A percentile compares a stretch with the other conserved stretches of the same genome.
phyloP scores from a whole-genome alignment of 2,113 vertebrate genomes.

The Felis chaus region DNA sequence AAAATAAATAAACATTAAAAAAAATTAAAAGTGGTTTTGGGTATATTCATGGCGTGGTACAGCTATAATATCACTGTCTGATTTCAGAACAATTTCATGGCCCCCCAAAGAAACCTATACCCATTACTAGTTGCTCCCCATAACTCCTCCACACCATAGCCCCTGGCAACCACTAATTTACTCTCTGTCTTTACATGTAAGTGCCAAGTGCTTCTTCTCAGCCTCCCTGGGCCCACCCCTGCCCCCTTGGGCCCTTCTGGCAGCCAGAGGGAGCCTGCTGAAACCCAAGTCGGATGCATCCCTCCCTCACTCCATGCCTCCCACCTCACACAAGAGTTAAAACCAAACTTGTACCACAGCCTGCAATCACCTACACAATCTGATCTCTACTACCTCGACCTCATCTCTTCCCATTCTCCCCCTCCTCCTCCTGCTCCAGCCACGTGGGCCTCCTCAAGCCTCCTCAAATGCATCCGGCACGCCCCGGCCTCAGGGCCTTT shows the following conservation, averaged over 20 bases:
- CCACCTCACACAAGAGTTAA: not conserved
- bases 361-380: not conserved
- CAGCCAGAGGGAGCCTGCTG: not conserved
- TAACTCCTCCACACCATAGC: not conserved
- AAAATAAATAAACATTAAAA: no score
- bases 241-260: not conserved
- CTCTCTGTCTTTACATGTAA: not conserved
- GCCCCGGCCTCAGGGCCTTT: not conserved
- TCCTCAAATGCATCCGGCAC: not conserved
- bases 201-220: not conserved
- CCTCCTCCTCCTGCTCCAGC: not conserved
- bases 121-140: no score
- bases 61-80: not conserved
- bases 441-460: not conserved
- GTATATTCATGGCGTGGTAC: not conserved
- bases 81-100: not conserved
- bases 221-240: not conserved
- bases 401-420: not conserved
- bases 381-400: not conserved
- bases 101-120: not conserved
- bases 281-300: not conserved
- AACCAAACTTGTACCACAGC: not conserved
- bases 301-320: not conserved
- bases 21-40: not conserved
- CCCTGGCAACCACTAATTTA: not conserved